These are phyloP conservation scores for Apamea epomidion DNA, from an alignment of 2,888 invertebrate genomes.

Conservation along the genomic window DNA sequence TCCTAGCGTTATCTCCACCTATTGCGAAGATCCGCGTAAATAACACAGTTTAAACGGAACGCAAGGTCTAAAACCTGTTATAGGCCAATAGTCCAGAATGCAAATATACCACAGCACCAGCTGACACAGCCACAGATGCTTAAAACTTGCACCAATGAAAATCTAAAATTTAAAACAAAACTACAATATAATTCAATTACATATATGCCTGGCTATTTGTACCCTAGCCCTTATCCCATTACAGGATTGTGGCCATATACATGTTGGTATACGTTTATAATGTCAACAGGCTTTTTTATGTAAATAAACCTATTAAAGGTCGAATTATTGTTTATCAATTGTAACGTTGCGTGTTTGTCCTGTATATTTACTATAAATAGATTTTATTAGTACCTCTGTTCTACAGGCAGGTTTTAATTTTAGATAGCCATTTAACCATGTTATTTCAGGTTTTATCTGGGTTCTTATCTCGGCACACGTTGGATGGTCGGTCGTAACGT, in stretches of 20 bases:
- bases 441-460: slow-evolving; percentile 44
- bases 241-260: slow-evolving; percentile 29
- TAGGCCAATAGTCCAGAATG: slow-evolving; percentile 38
- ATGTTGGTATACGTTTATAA: slow-evolving; percentile 57
- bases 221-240: slow-evolving; percentile 29
- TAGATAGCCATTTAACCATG: slow-evolving; percentile 39
- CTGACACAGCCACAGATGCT: slow-evolving; percentile 47
- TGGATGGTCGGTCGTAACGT: slow-evolving; percentile 14
- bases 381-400: slow-evolving; percentile 48
- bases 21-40: slow-evolving; percentile 7
- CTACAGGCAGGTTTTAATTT: slow-evolving; percentile 40
- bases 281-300: slow-evolving; percentile 74
- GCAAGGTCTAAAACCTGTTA: slow-evolving; percentile 36
- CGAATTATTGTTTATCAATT: slow-evolving; percentile 70
- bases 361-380: slow-evolving; percentile 45
- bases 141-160: slow-evolving; percentile 40
- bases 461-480: slow-evolving; percentile 39
- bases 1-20: slow-evolving; percentile 13
- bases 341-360: slow-evolving; percentile 37
- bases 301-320: slow-evolving; percentile 69
- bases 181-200: slow-evolving; percentile 47
- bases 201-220: slow-evolving; percentile 20
- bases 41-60: background rate
- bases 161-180: slow-evolving; percentile 53
- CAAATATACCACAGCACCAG: slow-evolving; percentile 38